Conservation (phyloP, 1,140 invertebrate species). For the Anthonomus grandis region DNA sequence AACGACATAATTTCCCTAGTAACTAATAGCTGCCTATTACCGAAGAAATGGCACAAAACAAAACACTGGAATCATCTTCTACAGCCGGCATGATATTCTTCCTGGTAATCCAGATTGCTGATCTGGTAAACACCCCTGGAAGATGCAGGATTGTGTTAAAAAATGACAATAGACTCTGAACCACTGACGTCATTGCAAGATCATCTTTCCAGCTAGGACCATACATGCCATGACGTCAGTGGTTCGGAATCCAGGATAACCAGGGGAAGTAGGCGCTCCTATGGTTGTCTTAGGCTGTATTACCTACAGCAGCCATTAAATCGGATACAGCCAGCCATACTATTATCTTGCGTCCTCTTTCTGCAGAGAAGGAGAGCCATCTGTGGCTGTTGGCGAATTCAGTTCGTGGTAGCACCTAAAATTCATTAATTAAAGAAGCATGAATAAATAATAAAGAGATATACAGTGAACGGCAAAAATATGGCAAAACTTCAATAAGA, state of each 20-base stretch:
- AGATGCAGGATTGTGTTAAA: too few relatives aligned
- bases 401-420: constrained; percentile 51
- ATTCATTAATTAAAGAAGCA: too few relatives aligned
- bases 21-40: constrained; percentile 50
- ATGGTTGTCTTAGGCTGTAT: neutral
- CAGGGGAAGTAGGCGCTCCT: too few relatives aligned
- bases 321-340: constrained; percentile 75
- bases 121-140: constrained; percentile 69
- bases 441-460: neutral
- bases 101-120: constrained; percentile 65
- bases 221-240: too few relatives aligned
- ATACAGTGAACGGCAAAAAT: too few relatives aligned
- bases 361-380: constrained; percentile 56
- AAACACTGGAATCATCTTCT: constrained; percentile 60
- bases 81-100: constrained; percentile 63
- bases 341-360: constrained; percentile 66
- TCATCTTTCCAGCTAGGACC: too few relatives aligned
- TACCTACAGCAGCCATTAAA: constrained; percentile 70
- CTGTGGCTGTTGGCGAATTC: constrained; percentile 45
- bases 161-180: too few relatives aligned
- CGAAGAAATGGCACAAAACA: constrained; percentile 70
- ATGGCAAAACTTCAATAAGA: too few relatives aligned
- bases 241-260: too few relatives aligned
- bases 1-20: neutral
- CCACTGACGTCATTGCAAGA: neutral